Evolutionary conservation across 1,140 invertebrate species (phyloP).

Genomic region (Megathymus violae): DNA sequence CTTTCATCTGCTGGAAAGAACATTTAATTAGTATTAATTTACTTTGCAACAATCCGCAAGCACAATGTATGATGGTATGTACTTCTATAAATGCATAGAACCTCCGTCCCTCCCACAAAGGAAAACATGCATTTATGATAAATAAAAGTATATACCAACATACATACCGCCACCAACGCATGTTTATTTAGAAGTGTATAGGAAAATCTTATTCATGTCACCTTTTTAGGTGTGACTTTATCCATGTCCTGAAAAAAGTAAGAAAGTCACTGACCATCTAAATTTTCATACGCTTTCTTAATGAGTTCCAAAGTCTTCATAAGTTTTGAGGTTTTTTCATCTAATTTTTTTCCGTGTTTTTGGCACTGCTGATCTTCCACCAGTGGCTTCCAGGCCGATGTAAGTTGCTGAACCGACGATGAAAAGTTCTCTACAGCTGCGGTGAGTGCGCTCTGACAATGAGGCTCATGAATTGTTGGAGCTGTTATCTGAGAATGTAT

Average conservation of each 20-base stretch:
- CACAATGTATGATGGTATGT: too few relatives aligned
- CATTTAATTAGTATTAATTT: too few relatives aligned
- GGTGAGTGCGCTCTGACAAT: conserved; percentile 65
- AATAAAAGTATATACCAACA: too few relatives aligned
- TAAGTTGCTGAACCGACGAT: conserved; percentile 48
- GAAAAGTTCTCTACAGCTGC: conserved; percentile 53
- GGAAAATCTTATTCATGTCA: too few relatives aligned
- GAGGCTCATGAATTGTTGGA: conserved; percentile 59
- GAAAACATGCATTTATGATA: too few relatives aligned
- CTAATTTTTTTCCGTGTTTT: conserved; percentile 41
- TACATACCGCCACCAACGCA: too few relatives aligned
- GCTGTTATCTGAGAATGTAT: conserved; percentile 52
- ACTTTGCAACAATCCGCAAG: too few relatives aligned
- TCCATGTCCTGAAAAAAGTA: too few relatives aligned
- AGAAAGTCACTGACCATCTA: conserved; percentile 42
- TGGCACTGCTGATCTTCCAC: conserved; percentile 45
- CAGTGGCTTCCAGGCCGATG: conserved; percentile 48
- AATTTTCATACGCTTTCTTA: conserved; percentile 46
- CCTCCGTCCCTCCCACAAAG: too few relatives aligned
- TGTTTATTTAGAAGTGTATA: too few relatives aligned
- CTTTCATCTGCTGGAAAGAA: neutral
- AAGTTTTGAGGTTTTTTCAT: conserved; percentile 42
- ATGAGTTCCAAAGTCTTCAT: conserved; percentile 58
- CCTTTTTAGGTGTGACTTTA: too few relatives aligned
- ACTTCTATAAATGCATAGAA: too few relatives aligned